A percentile compares a stretch with the other conserved stretches of the same genome.
phyloP scores from a whole-genome alignment of 2,797 vertebrate species.

The Parotocinclus haroldoi region DNA sequence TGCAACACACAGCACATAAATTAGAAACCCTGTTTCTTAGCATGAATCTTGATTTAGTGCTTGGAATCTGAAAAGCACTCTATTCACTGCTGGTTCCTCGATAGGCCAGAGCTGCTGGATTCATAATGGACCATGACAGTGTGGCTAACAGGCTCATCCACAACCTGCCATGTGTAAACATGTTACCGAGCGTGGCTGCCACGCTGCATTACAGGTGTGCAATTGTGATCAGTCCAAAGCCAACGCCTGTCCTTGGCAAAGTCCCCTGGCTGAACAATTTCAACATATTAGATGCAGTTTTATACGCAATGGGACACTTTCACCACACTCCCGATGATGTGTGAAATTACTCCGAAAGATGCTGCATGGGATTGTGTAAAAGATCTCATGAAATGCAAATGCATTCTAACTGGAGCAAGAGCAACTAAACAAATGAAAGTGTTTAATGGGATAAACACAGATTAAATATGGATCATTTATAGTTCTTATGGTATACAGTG shows the following conservation, averaged over 20 bases:
- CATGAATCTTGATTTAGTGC: not conserved
- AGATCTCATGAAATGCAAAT: no score
- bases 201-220: not conserved
- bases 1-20: not conserved
- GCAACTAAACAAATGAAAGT: no score
- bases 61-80: not conserved
- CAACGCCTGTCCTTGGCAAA: not conserved
- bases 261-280: not conserved
- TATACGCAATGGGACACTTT: not conserved
- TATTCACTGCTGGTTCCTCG: not conserved
- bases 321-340: no score
- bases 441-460: no score
- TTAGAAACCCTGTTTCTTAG: not conserved
- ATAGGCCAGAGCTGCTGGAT: not conserved
- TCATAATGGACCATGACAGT: not conserved
- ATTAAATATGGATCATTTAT: no score
- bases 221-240: not conserved
- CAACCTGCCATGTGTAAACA: constrained; percentile 2
- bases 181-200: not conserved
- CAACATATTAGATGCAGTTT: not conserved
- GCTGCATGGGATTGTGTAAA: no score
- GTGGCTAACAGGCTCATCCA: constrained; percentile 3
- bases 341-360: no score
- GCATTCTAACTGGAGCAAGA: no score
- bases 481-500: no score